Evolutionary conservation across 1,140 invertebrate genomes (phyloP), one percentile per base, ranked within the genome.

Genomic region (Camponotus floridanus): DNA sequence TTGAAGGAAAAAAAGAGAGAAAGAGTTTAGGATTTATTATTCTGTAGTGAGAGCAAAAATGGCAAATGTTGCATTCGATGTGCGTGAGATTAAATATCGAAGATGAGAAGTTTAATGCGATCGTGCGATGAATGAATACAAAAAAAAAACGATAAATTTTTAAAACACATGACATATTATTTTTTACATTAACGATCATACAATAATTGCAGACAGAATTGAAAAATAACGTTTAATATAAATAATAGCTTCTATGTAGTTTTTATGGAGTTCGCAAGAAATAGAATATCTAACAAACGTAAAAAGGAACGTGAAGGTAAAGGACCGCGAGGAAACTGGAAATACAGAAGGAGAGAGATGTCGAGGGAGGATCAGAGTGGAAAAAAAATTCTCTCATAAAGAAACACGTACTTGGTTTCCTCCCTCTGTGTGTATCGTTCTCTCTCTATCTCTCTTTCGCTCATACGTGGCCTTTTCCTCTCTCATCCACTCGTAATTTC

Each of bases 351-450:
- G 86, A 73, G 55, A 73, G 39, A 3, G 62, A 80, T 71, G 73
- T 57, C 33, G 70, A 81, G 84, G 64, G 68, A 80, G 79, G 67
- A 74, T 65, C 71, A 81, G 62, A 87, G 62, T 55, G 67, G 64
- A 87, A 87, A 87, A 91, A 91, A 86, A 73, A 84, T 90, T 15
- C 91, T 92, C 92, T 93, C 90, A 90, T 86, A 76, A 42, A 83
- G 85, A 87, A 90, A 57, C 71, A 78, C 59, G 84, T 86, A 57
- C 62, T 79, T 33, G 61, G 64, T 67, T 73, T 59, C 51, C 67
- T 73, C 13, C 36, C 68, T 81, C 70, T 71, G 18, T 31, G 15
- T 51, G 9, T 26, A 26, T 15, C 21, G 15, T 76, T 57, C 45
- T 48, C 18, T 78, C 73, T 26, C 64, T 76, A 61, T 42, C 48